These are phyloP conservation scores for Biston stratarius DNA, from an alignment of 2,888 invertebrate genomes.

Conservation along the genomic window DNA sequence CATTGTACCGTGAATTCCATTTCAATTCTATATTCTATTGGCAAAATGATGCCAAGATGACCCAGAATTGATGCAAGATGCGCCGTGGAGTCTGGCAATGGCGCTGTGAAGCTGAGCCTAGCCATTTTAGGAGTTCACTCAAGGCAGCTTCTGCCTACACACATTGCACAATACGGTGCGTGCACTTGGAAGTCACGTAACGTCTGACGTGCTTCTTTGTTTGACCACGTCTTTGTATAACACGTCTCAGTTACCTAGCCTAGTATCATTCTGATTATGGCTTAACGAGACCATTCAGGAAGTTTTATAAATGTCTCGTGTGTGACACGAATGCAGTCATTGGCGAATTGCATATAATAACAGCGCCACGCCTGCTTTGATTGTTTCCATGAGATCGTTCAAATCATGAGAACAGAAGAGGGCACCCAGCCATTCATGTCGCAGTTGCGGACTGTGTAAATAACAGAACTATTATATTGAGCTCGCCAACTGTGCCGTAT, in stretches of 20 bases:
- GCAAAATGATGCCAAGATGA: slow-evolving; percentile 44
- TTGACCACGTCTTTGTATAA: slow-evolving; percentile 40
- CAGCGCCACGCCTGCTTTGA: slow-evolving; percentile 64
- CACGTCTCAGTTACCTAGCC: slow-evolving; percentile 21
- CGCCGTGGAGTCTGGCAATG: slow-evolving; percentile 55
- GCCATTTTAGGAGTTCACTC: slow-evolving; percentile 58
- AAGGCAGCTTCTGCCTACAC: slow-evolving; percentile 61
- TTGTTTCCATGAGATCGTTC: slow-evolving; percentile 78
- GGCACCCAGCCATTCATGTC: slow-evolving; percentile 64
- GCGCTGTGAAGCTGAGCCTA: slow-evolving; percentile 45
- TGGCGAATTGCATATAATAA: slow-evolving; percentile 21
- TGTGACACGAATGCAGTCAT: slow-evolving; percentile 52
- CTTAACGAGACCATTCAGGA: slow-evolving; percentile 23
- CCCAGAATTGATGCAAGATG: slow-evolving; percentile 47
- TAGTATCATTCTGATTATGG: slow-evolving; percentile 8
- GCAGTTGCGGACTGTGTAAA: slow-evolving; percentile 37
- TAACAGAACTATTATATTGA: slow-evolving; percentile 47
- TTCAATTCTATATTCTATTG: slow-evolving; percentile 28
- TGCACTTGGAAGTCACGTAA: slow-evolving; percentile 48
- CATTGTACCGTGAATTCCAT: slow-evolving; percentile 23
- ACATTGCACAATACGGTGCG: slow-evolving; percentile 50
- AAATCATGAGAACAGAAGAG: slow-evolving; percentile 72
- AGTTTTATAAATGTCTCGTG: slow-evolving; percentile 37
- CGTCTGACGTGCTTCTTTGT: slow-evolving; percentile 44
- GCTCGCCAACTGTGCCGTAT: slow-evolving; percentile 32